phyloP scores from a whole-genome alignment of 2,888 invertebrate genomes.

The Melikaiella ostensackeni region DNA sequence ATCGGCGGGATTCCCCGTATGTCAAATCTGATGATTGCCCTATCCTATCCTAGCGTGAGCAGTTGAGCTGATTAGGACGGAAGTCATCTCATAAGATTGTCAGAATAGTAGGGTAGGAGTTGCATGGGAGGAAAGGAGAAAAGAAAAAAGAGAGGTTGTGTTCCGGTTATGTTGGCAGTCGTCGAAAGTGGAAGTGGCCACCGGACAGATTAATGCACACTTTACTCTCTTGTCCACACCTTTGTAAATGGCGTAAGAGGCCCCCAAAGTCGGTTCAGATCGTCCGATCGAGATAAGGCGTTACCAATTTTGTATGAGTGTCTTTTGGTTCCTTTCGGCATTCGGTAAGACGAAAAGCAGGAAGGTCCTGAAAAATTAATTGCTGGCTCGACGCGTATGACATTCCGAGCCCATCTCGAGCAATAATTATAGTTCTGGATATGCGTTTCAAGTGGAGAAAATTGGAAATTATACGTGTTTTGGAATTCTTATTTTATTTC shows the following conservation, averaged over 20 bases:
- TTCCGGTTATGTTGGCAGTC: constrained; percentile 16
- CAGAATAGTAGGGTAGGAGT: neutral
- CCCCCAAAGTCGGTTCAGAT: constrained; percentile 19
- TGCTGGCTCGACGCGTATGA: constrained; percentile 12
- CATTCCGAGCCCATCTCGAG: constrained; percentile 7
- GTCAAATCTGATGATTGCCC: neutral
- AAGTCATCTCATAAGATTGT: neutral
- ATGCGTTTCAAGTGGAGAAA: neutral
- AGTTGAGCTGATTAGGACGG: neutral
- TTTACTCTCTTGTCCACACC: neutral
- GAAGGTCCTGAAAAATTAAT: constrained; percentile 9
- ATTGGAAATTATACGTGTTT: neutral
- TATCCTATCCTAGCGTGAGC: neutral
- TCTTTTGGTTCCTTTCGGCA: neutral
- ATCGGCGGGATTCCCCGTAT: neutral
- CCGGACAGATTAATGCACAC: constrained; percentile 14
- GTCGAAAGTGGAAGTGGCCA: constrained; percentile 1
- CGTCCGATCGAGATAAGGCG: constrained; percentile 2
- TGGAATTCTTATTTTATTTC: no score
- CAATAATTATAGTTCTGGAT: constrained; percentile 24
- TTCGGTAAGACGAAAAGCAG: neutral
- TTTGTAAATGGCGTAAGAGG: neutral
- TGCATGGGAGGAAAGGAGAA: neutral
- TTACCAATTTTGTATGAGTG: constrained; percentile 9
- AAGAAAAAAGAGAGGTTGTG: no score